Base-by-base conservation (phyloP, 2,113 vertebrate species). In the Tricholaema leucomelas region DNA sequence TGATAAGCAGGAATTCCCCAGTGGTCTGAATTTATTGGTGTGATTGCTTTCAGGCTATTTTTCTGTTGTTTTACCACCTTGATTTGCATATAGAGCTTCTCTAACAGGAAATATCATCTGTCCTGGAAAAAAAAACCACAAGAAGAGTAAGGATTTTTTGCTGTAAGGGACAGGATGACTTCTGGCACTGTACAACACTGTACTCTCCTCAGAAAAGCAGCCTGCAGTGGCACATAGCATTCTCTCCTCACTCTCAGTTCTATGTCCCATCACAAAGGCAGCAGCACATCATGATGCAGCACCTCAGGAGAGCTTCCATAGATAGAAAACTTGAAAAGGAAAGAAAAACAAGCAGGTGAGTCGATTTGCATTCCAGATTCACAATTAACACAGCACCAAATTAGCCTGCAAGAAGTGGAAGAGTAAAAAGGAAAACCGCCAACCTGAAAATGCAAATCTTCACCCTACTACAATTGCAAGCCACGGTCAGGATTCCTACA, bases 341-440 rank as follows among this genome's bases (percentile, higher is more conserved):
- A 94, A 95, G 72, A 85, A 94, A 95, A 94, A 96, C 81, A 91
- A 85, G 91, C 96, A 96, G 95, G 92, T 96, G 95, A 95, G 52
- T 83, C 58, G 44, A 94, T 96, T 95, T 96, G 92, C 95, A 93
- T 94, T 89, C 81, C n/a, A 87, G 89, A 93, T 87, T 91, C 81
- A 94, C 72, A 85, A 60, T 77, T 96, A 95, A 92, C 73, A 67
- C 42, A 67, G 36, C 6, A 74, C 54, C 9, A 6, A 92, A 91
- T 92, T 93, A 94, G 79, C 59, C 31, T 15, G 76, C 79, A 96
- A 89, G 91, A 93, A 89, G 85, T 42, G 50, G 81, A 93, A 80
- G 61, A 91, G 81, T 87, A 91, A 93, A 94, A 95, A 95, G 91
- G 93, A 96, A 96, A 96, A 96, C 91, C 75, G 5, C 81, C 75